phyloP scores from a whole-genome alignment of 2,113 vertebrate genomes.

The Grammomys surdaster region DNA sequence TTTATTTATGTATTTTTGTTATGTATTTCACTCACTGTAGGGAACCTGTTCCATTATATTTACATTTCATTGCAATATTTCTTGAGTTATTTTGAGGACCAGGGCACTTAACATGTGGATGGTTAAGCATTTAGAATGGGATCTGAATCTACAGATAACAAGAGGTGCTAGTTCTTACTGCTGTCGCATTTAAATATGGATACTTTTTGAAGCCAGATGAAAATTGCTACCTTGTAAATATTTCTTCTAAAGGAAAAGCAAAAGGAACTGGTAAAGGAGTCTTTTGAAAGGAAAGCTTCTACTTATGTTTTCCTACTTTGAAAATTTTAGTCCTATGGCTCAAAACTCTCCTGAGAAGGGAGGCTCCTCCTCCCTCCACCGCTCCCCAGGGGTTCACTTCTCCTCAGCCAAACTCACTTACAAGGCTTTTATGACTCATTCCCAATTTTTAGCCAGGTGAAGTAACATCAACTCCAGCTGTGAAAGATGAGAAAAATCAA shows the following conservation, averaged over 20 bases:
- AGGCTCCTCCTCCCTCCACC: no score
- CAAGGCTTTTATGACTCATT: neutral
- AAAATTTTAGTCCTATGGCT: neutral
- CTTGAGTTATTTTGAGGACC: neutral
- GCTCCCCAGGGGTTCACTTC: neutral
- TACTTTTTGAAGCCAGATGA: neutral
- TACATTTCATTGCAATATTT: slow-evolving; percentile 1
- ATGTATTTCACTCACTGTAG: neutral
- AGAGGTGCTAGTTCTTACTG: neutral
- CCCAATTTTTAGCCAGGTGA: neutral
- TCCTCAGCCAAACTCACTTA: neutral
- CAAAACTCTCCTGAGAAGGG: neutral
- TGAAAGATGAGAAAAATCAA: neutral
- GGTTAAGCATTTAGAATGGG: neutral
- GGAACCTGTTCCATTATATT: neutral
- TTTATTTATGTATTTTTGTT: no score
- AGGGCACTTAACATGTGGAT: neutral
- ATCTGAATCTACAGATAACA: neutral
- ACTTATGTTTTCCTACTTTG: neutral
- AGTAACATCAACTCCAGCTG: neutral
- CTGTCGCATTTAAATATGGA: neutral
- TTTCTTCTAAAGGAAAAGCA: neutral
- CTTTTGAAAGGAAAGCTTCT: neutral
- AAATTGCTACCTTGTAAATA: neutral
- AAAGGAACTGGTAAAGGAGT: neutral